Conservation (phyloP, 2,797 vertebrate genomes). For the Pipistrellus nathusii region DNA sequence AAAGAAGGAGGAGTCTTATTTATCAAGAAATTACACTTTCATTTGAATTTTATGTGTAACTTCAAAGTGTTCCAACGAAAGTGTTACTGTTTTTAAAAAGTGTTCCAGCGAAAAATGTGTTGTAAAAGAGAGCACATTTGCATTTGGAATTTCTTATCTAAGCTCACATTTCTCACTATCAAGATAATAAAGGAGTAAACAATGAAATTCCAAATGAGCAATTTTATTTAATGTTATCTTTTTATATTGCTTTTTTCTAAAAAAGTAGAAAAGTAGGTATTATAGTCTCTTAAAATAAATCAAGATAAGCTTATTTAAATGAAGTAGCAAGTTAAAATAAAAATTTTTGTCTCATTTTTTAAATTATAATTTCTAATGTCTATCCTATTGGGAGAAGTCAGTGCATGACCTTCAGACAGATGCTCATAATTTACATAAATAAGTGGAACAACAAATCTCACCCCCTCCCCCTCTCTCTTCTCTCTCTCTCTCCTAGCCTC, state of each 20-base stretch:
- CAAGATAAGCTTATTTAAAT: slow-evolving; percentile 44
- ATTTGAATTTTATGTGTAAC: not conserved
- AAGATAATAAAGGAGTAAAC: not conserved
- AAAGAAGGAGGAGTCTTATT: not conserved
- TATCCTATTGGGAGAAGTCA: not conserved
- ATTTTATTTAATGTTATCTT: slow-evolving; percentile 44
- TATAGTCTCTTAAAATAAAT: slow-evolving; percentile 27
- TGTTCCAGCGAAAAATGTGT: not conserved
- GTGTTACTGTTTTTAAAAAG: not conserved
- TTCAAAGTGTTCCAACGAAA: not conserved
- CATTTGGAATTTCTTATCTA: slow-evolving; percentile 14
- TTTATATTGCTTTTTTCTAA: slow-evolving; percentile 11
- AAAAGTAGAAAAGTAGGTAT: not conserved
- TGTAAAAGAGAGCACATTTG: not conserved
- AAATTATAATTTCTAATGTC: not conserved
- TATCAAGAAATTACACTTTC: not conserved
- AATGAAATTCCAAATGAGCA: slow-evolving; percentile 39
- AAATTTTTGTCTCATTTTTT: not conserved
- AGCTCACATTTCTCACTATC: not conserved
- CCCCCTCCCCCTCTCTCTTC: too few species aligned
- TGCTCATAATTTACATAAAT: not conserved
- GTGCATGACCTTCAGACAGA: not conserved
- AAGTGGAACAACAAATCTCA: not conserved
- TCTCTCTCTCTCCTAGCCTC: not conserved
- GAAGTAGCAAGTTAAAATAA: slow-evolving; percentile 7